Evolutionary conservation across 2,113 vertebrate genomes (phyloP), one percentile per base, ranked within the genome.

Genomic region (Peromyscus leucopus): DNA sequence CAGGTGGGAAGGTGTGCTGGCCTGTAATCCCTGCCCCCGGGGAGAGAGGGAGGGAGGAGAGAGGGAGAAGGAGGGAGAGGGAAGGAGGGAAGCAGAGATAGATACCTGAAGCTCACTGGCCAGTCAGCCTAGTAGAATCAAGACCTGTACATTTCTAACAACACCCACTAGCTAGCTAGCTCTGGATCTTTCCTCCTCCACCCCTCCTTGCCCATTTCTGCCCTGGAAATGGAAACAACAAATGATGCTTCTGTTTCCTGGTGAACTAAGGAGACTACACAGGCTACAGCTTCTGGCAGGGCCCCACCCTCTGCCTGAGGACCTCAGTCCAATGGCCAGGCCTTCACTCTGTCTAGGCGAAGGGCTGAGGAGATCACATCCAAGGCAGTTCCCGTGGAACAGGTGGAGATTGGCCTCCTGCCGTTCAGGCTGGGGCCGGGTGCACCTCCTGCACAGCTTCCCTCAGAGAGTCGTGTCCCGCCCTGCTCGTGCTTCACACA

Each of bases 151-250:
- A 80, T 94, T 87, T 91, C 88, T 74, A 92, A 89, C 61, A 57
- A 83, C 2, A 13, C 42, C 96, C 85, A 83, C 83, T 79, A 48
- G 95, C 83, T 79, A 48, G 95, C 91, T 33, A 28, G 67, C 79
- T 94, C 85, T 46, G 80, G 80, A 79, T 89, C 76, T 95, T 91
- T 72, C 93, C 76, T 97, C 71, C 80, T 31, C 65, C 4, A 21
- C 87, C 93, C 89, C 95, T 90, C 88, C 92, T 86, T 91, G 51
- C 80, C 72, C 75, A 10, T 89, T 61, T 90, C 94, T 85, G 72
- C 95, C 76, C 90, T 63, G 46, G 90, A 96, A 93, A 93, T 72
- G 94, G 90, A 90, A 93, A 94, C 92, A 92, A 85, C 92, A 87
- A 78, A 95, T 90, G 96, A 96, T 82, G 90, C 80, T 72, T 94